These are phyloP conservation scores for Henricia sp. DNA, from an alignment of 53 echinoderm and acorn worm species.

Conservation along the genomic window DNA sequence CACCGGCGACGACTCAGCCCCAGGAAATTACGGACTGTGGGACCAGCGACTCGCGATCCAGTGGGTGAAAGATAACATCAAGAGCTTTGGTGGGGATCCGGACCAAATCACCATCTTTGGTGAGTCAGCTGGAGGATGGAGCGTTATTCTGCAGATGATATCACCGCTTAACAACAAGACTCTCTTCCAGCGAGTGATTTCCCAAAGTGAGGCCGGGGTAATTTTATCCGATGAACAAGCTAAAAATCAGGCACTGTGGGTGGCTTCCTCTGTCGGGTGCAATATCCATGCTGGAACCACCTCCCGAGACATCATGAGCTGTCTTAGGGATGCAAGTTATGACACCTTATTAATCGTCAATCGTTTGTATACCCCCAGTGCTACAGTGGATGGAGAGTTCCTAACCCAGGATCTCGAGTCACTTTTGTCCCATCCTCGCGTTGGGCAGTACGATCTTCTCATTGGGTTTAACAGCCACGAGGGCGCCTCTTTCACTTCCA, in stretches of 20 bases:
- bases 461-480: conserved; percentile 35
- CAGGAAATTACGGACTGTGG: conserved; percentile 67
- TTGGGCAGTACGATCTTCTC: conserved; percentile 53
- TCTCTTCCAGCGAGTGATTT: conserved; percentile 53
- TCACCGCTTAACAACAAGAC: conserved; percentile 34
- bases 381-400: conserved; percentile 45
- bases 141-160: conserved; percentile 22
- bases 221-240: conserved; percentile 38
- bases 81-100: conserved; percentile 70
- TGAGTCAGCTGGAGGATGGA: conserved; percentile 52
- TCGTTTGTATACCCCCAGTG: too few relatives aligned
- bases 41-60: conserved; percentile 70
- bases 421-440: conserved; percentile 10
- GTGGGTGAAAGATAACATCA: conserved; percentile 75
- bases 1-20: conserved; percentile 54
- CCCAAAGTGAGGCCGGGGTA: conserved; percentile 36
- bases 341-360: neutral
- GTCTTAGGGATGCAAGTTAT: conserved; percentile 42
- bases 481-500: neutral
- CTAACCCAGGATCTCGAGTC: conserved; percentile 2
- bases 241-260: conserved; percentile 53
- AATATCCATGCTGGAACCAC: conserved; percentile 23
- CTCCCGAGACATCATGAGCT: conserved; percentile 58
- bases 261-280: conserved; percentile 64
- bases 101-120: conserved; percentile 73